A percentile compares a stretch with the other conserved stretches of the same genome.
Evolutionary conservation across 2,113 vertebrate genomes (phyloP).

Genomic region (Vombatus ursinus): DNA sequence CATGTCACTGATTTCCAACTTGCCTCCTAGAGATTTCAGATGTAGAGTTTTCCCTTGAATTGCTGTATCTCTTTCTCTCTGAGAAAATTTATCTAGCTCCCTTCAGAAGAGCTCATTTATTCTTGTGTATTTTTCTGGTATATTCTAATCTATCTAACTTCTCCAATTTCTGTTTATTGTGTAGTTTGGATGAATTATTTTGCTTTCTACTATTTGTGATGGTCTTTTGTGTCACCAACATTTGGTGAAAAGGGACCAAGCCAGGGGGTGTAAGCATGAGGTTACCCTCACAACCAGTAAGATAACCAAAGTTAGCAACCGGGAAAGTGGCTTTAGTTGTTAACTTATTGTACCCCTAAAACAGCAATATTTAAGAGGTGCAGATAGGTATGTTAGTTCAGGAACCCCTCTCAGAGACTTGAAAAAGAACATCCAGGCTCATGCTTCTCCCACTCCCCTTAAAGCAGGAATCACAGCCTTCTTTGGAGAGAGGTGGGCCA

Average conservation of each 20-base stretch:
- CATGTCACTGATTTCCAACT: background rate
- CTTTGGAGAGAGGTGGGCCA: background rate
- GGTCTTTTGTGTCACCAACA: background rate
- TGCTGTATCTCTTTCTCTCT: background rate
- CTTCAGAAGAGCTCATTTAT: background rate
- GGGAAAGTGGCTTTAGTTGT: background rate
- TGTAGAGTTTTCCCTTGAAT: background rate
- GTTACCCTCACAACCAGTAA: background rate
- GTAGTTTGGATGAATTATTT: background rate
- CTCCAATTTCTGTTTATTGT: background rate
- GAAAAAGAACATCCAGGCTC: background rate
- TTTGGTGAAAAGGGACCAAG: background rate
- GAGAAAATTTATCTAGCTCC: background rate
- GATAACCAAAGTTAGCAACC: background rate
- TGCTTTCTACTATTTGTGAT: background rate
- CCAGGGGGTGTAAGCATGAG: background rate
- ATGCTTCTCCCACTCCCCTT: background rate
- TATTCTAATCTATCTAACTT: background rate
- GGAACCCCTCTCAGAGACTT: background rate
- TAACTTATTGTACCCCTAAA: background rate
- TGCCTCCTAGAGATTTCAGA: background rate
- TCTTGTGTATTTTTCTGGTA: background rate
- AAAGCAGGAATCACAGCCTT: background rate
- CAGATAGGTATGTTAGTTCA: background rate
- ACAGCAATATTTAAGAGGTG: background rate